Conservation (phyloP, 2,888 invertebrate species). For the Bugulina stolonifera region DNA sequence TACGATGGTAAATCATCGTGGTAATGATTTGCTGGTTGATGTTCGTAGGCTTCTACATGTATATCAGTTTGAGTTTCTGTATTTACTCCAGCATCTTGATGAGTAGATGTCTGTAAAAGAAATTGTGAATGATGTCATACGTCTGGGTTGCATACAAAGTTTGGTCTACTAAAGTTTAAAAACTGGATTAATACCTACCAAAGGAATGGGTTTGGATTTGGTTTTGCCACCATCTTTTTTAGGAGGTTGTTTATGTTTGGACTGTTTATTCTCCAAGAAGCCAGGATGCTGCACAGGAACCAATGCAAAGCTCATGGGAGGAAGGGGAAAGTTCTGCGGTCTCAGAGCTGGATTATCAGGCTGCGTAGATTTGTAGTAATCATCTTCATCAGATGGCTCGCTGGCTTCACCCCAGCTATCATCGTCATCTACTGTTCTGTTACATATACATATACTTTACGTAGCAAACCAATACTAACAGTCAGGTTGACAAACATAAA, state of each 20-base stretch:
- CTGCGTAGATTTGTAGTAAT: background rate
- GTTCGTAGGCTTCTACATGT: background rate
- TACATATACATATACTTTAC: too few relatives aligned
- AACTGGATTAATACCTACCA: background rate
- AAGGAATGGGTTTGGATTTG: background rate
- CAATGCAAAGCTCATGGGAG: slow-evolving; percentile 15
- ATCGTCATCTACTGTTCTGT: slow-evolving; percentile 8
- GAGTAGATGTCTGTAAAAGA: background rate
- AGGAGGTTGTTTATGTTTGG: too few relatives aligned
- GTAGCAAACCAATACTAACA: too few relatives aligned
- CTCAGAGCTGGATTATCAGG: background rate
- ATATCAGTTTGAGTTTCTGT: background rate
- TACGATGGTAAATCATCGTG: background rate
- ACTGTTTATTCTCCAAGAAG: background rate
- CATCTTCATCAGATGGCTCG: slow-evolving; percentile 2
- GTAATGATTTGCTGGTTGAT: background rate
- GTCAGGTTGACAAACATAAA: background rate
- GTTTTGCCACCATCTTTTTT: background rate
- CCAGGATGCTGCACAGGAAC: slow-evolving; percentile 20
- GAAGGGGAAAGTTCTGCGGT: background rate
- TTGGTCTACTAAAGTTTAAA: too few relatives aligned
- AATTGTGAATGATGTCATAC: too few relatives aligned
- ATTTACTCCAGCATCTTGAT: background rate
- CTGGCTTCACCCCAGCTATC: slow-evolving; percentile 11
- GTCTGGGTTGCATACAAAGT: too few relatives aligned